These are phyloP conservation scores for Mya arenaria DNA, from an alignment of 1,140 invertebrate genomes.

Conservation along the genomic window DNA sequence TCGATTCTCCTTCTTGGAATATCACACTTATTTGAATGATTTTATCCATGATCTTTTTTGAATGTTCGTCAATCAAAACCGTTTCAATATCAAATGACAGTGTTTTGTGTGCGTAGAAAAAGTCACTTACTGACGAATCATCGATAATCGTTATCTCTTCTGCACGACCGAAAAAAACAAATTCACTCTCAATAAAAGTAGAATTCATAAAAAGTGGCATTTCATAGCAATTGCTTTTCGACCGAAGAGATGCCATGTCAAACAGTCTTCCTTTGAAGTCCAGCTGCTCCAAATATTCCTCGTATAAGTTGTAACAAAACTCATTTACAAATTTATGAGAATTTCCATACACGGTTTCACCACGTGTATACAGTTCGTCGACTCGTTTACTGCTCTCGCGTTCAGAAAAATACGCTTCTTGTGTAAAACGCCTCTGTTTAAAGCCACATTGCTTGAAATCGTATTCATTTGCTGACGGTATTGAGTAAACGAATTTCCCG, in stretches of 20 bases:
- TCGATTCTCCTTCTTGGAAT: neutral
- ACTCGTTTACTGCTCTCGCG: neutral
- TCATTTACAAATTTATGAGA: neutral
- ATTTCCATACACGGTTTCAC: neutral
- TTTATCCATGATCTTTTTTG: neutral
- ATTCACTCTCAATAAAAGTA: neutral
- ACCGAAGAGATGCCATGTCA: neutral
- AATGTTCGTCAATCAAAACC: neutral
- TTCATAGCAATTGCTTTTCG: neutral
- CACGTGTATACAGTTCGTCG: neutral
- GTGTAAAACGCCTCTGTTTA: neutral
- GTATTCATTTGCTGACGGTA: neutral
- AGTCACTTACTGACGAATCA: neutral
- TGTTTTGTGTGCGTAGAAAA: neutral
- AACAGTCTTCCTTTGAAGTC: neutral
- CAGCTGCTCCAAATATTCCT: neutral
- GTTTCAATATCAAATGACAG: constrained; percentile 3
- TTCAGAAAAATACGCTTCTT: neutral
- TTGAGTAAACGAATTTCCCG: neutral
- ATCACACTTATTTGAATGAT: constrained; percentile 5
- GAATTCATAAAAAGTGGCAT: neutral
- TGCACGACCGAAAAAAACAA: neutral
- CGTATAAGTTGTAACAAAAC: constrained; percentile 5
- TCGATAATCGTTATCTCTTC: neutral
- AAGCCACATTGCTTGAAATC: neutral